These are phyloP conservation scores for Parnassius orleans DNA, from an alignment of 2,888 invertebrate species.

Conservation along the genomic window DNA sequence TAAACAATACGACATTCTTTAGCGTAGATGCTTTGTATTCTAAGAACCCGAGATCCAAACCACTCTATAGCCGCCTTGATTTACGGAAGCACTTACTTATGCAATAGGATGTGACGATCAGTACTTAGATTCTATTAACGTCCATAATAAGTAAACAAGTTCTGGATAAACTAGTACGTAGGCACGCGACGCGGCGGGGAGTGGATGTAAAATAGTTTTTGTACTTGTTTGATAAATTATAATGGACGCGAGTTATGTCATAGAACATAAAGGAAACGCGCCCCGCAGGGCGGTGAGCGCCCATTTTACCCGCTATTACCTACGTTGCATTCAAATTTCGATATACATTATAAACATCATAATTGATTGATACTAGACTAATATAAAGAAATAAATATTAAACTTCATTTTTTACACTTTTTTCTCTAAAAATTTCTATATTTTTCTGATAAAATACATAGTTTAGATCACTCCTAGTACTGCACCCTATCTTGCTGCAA, in stretches of 20 bases:
- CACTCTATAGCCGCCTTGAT: conserved; percentile 41
- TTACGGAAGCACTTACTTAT: conserved; percentile 60
- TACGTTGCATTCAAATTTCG: conserved; percentile 65
- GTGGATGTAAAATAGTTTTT: conserved; percentile 54
- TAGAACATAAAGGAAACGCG: conserved; percentile 37
- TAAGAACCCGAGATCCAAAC: conserved; percentile 46
- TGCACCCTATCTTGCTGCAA: too few relatives aligned
- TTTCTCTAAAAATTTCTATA: too few relatives aligned
- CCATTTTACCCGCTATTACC: conserved; percentile 57
- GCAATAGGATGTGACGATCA: conserved; percentile 44
- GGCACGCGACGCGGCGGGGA: conserved; percentile 75
- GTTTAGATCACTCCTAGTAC: too few relatives aligned
- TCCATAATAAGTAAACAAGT: conserved; percentile 53
- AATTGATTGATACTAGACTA: conserved; percentile 37
- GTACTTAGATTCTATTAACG: conserved; percentile 61
- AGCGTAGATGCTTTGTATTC: conserved; percentile 24
- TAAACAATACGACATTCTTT: conserved; percentile 8
- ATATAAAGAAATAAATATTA: conserved; percentile 34
- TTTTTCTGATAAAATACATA: too few relatives aligned
- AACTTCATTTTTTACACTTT: too few relatives aligned
- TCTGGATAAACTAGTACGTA: conserved; percentile 57
- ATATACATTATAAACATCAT: conserved; percentile 69
- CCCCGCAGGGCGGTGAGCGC: conserved; percentile 53
- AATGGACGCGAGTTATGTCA: conserved; percentile 71
- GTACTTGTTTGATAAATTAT: conserved; percentile 68